Percentiles rank a stretch among this genome's conserved stretches.
Evolutionary conservation across 2,888 invertebrate species (phyloP).

Genomic region (Microctonus brassicae): DNA sequence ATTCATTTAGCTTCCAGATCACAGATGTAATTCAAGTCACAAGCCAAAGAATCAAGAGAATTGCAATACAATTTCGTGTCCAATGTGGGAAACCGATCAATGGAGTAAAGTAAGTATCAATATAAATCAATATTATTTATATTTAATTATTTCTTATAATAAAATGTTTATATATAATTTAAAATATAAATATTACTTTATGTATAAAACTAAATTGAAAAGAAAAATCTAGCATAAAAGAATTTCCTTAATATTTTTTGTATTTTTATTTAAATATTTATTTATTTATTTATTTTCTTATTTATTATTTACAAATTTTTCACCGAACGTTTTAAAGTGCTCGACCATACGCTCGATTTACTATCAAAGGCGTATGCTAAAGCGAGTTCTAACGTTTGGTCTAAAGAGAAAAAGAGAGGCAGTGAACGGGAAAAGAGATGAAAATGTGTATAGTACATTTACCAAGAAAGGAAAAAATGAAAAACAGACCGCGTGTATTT

Average conservation of each 20-base stretch:
- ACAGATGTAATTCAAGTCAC: constrained; percentile 80
- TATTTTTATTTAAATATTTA: constrained; percentile 10
- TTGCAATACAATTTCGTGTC: constrained; percentile 89
- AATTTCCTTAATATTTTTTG: neutral
- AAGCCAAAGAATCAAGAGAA: constrained; percentile 85
- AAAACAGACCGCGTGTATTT: neutral
- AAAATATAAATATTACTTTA: neutral
- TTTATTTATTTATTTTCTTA: constrained; percentile 14
- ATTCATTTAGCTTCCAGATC: constrained; percentile 79
- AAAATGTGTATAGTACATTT: constrained; percentile 10
- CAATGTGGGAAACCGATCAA: constrained; percentile 86
- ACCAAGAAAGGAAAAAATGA: constrained; percentile 1
- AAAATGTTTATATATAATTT: neutral
- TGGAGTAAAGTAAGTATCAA: constrained; percentile 89
- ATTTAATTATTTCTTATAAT: neutral
- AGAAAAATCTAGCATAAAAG: neutral
- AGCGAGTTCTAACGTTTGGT: constrained; percentile 16
- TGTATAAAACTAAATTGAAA: neutral
- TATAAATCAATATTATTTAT: neutral
- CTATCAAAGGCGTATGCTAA: constrained; percentile 42
- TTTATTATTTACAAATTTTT: constrained; percentile 20
- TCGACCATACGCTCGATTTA: constrained; percentile 41
- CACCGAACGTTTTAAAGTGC: constrained; percentile 30
- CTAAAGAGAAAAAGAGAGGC: constrained; percentile 28
- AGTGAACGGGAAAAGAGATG: neutral